Evolutionary conservation across 1,140 invertebrate genomes (phyloP).

Genomic region (Sarcophaga bullata): DNA sequence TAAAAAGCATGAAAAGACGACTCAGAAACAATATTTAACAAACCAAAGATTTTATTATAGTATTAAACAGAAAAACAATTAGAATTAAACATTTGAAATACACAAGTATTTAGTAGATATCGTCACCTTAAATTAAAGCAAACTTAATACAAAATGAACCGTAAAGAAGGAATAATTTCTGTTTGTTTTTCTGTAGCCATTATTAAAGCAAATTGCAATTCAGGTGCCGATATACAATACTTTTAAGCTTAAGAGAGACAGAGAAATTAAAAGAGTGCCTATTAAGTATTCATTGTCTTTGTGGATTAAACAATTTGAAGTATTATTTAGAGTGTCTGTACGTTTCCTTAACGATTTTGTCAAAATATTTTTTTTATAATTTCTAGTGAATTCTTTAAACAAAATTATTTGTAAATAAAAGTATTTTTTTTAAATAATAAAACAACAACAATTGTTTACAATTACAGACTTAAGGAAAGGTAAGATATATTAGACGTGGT

Average conservation of each 20-base stretch:
- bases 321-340: neutral
- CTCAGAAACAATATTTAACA: too few relatives aligned
- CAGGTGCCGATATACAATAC: neutral
- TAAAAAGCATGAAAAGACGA: constrained; percentile 38
- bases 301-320: neutral
- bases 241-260: neutral
- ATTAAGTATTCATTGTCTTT: neutral
- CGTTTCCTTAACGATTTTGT: constrained; percentile 14
- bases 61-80: neutral
- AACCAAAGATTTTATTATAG: too few relatives aligned
- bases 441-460: neutral
- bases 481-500: too few relatives aligned
- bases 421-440: constrained; percentile 7
- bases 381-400: constrained; percentile 7
- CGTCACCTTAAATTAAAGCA: neutral
- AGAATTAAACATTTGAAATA: constrained; percentile 1
- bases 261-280: neutral
- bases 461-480: too few relatives aligned
- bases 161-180: too few relatives aligned
- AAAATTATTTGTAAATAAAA: constrained; percentile 5
- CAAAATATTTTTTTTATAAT: neutral
- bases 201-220: too few relatives aligned
- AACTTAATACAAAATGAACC: too few relatives aligned
- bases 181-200: too few relatives aligned
- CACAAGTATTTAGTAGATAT: neutral